Evolutionary conservation across 2,113 vertebrate genomes (phyloP), one percentile per base, ranked within the genome.

Genomic region (Gobiocypris rarus): DNA sequence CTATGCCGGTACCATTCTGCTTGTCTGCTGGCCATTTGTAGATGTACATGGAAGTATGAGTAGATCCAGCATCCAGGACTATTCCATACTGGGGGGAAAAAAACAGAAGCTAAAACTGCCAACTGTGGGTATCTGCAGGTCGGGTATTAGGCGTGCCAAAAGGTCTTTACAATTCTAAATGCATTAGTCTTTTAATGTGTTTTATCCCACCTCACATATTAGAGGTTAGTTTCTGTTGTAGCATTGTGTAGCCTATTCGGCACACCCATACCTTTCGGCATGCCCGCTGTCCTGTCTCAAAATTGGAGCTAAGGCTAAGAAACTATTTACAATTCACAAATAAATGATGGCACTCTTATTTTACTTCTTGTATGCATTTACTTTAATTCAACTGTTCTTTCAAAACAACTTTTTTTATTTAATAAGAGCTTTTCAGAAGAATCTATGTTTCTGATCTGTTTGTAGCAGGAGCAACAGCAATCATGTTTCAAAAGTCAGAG

Each of bases 51-150:
- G 95, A 87, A 0, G 96, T 97, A 91, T 98, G 97, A 0, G 96
- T 97, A 61, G 97, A 97, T 61, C 97, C 97, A 0, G 97, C 96
- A 0, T 98, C 97, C 10, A 98, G 88, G 84, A 98, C 96, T 1
- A 98, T 92, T 4, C 97, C 96, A 0, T 96, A 96, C 97, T 99
- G 86, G 13, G 4, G 45, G 48, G 13, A 14, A 1, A 3, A 48
- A 15, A 50, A 50, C 65, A 38, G 17, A 38, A 41, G 19, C 19
- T 52, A 19, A 52, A 52, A 19, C 17, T 54, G 5, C 17, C 17
- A 54, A 2, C 5, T 52, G 15, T 52, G 50, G 50, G 5, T 19
- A 52, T 19, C 50, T 54, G 17, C 50, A 54, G 50, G 50, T 54
- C 50, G 0, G 17, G 50, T 54, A 7, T 7, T 54, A 19, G 6